These are phyloP conservation scores for Omphaloscelis lunosa DNA, from an alignment of 2,888 invertebrate genomes.

Conservation along the genomic window DNA sequence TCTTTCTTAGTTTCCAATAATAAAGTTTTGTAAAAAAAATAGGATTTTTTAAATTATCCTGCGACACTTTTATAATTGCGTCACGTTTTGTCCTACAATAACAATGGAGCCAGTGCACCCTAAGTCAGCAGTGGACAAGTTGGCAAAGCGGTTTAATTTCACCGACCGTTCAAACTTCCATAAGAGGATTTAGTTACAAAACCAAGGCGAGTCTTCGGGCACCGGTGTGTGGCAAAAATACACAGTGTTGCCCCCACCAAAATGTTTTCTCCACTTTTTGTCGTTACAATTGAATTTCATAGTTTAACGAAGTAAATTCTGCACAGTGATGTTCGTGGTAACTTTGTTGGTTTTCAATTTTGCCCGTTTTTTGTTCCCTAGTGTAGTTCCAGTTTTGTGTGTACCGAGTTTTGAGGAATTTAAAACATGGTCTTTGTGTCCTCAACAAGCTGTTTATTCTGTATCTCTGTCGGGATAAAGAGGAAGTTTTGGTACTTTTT, in stretches of 20 bases:
- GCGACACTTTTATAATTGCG: not conserved
- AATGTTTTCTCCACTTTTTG: constrained; percentile 47
- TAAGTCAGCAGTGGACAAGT: constrained; percentile 65
- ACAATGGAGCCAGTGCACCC: constrained; percentile 21
- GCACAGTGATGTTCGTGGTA: constrained; percentile 47
- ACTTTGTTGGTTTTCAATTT: constrained; percentile 61
- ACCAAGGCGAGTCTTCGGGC: constrained; percentile 51
- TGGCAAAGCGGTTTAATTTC: constrained; percentile 77
- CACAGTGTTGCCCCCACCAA: constrained; percentile 19
- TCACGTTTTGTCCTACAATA: constrained; percentile 23
- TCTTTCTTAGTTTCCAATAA: not conserved
- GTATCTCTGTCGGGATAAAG: constrained; percentile 37
- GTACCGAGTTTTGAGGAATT: constrained; percentile 56
- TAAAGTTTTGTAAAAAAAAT: not conserved
- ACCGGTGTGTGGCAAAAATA: constrained; percentile 54
- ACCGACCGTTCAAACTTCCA: constrained; percentile 71
- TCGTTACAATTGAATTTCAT: constrained; percentile 63
- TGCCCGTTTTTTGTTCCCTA: constrained; percentile 43
- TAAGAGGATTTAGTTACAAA: constrained; percentile 77
- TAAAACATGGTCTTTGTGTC: constrained; percentile 57
- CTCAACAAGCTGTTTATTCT: constrained; percentile 37
- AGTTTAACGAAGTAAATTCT: constrained; percentile 60
- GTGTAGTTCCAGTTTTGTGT: constrained; percentile 44
- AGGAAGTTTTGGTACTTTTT: constrained; percentile 13
- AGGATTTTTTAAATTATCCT: not conserved